Evolutionary conservation across 2,888 invertebrate species (phyloP).

Genomic region (Ophion obscuratus): DNA sequence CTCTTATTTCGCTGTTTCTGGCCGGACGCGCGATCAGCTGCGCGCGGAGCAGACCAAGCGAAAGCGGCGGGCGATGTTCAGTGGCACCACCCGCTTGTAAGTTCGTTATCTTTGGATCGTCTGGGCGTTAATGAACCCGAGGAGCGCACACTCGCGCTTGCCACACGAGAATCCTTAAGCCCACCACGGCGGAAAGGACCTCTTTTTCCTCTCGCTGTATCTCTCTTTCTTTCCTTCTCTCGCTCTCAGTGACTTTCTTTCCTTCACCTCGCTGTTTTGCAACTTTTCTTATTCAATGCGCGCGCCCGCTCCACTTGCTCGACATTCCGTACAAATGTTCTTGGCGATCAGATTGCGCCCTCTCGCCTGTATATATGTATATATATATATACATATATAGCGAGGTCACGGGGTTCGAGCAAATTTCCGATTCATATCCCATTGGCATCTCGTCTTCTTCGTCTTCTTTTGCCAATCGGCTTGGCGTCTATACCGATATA

Average conservation of each 20-base stretch:
- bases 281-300: constrained; percentile 58
- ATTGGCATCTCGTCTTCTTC: not conserved
- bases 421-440: constrained; percentile 45
- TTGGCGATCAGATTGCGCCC: constrained; percentile 74
- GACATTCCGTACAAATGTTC: constrained; percentile 80
- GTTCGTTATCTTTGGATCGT: constrained; percentile 77
- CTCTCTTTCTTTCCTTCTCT: constrained; percentile 49
- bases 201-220: constrained; percentile 48
- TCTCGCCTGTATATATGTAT: constrained; percentile 9
- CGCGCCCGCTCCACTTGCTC: constrained; percentile 75
- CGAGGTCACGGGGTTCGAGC: constrained; percentile 31
- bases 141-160: constrained; percentile 19
- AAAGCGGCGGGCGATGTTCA: constrained; percentile 48
- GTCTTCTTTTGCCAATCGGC: not conserved
- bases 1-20: constrained; percentile 24
- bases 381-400: constrained; percentile 32
- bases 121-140: constrained; percentile 78
- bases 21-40: constrained; percentile 46
- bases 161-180: constrained; percentile 59
- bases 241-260: constrained; percentile 49
- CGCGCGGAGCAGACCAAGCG: constrained; percentile 18
- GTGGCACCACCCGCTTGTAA: constrained; percentile 74
- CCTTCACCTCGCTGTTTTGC: constrained; percentile 20
- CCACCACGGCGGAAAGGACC: constrained; percentile 39
- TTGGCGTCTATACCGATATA: too few species aligned